These are phyloP conservation scores for Pipistrellus nathusii DNA, from an alignment of 2,797 vertebrate genomes.

Conservation along the genomic window DNA sequence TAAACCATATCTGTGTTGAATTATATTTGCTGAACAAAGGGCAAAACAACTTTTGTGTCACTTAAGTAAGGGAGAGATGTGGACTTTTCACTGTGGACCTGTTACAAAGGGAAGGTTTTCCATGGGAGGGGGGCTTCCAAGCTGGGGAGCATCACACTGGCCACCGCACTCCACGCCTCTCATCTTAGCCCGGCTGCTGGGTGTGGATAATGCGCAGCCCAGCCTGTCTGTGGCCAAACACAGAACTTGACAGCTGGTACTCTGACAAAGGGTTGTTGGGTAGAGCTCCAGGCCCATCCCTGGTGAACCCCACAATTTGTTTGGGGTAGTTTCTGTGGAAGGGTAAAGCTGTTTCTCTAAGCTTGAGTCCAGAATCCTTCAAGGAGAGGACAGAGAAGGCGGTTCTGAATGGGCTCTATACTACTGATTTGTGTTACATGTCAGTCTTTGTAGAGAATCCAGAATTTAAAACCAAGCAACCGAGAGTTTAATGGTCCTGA, in stretches of 20 bases:
- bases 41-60: not conserved
- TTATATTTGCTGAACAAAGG: not conserved
- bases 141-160: no score
- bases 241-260: not conserved
- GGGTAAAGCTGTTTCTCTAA: slow-evolving; percentile 37
- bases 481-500: not conserved
- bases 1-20: not conserved
- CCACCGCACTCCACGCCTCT: not conserved
- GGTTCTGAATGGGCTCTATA: not conserved
- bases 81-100: not conserved
- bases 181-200: not conserved
- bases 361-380: not conserved
- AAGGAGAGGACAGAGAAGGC: not conserved
- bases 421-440: not conserved
- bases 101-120: not conserved
- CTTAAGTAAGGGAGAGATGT: not conserved
- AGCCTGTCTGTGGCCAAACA: not conserved
- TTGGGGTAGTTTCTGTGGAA: slow-evolving; percentile 14
- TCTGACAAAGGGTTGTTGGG: not conserved
- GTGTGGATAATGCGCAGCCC: not conserved
- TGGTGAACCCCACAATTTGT: not conserved
- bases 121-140: no score
- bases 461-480: not conserved
- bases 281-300: not conserved
- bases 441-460: not conserved